Conservation (phyloP, 2,888 invertebrate species). For the Cinara cedri region DNA sequence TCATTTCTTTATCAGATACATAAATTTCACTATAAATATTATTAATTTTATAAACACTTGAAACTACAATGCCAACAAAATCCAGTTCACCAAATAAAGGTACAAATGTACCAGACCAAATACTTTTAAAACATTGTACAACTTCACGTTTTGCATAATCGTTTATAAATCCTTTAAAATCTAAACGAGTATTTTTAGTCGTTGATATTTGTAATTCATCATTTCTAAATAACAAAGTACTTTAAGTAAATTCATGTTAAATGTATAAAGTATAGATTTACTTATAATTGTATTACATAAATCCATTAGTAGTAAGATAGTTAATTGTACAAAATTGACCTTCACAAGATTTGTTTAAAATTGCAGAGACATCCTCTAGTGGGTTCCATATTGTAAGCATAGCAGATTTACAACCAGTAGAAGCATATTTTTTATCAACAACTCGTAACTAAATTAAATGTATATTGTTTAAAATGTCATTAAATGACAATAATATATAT, state of each 20-base stretch:
- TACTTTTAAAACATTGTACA: slow-evolving; percentile 19
- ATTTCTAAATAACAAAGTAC: slow-evolving; percentile 39
- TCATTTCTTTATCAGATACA: slow-evolving; percentile 67
- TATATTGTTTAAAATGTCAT: slow-evolving; percentile 4
- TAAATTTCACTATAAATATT: slow-evolving; percentile 67
- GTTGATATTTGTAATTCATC: slow-evolving; percentile 54
- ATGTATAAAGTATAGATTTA: not conserved
- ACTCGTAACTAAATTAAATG: slow-evolving; percentile 62
- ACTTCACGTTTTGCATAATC: slow-evolving; percentile 34
- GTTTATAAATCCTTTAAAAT: slow-evolving; percentile 24
- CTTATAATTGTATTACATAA: slow-evolving; percentile 40
- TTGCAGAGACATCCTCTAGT: slow-evolving; percentile 67
- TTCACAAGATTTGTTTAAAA: slow-evolving; percentile 67
- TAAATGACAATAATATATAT: not conserved
- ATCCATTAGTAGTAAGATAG: slow-evolving; percentile 58
- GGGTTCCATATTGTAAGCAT: slow-evolving; percentile 77
- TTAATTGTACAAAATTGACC: slow-evolving; percentile 66
- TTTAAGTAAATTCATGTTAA: not conserved
- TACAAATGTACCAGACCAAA: slow-evolving; percentile 22
- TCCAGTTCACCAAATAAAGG: slow-evolving; percentile 75
- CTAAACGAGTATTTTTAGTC: slow-evolving; percentile 48
- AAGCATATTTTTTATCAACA: slow-evolving; percentile 62
- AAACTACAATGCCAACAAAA: slow-evolving; percentile 73
- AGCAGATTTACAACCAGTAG: slow-evolving; percentile 62
- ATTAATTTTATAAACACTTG: slow-evolving; percentile 62